Evolutionary conservation across 2,113 vertebrate species (phyloP).

Genomic region (Pseudopodoces humilis): DNA sequence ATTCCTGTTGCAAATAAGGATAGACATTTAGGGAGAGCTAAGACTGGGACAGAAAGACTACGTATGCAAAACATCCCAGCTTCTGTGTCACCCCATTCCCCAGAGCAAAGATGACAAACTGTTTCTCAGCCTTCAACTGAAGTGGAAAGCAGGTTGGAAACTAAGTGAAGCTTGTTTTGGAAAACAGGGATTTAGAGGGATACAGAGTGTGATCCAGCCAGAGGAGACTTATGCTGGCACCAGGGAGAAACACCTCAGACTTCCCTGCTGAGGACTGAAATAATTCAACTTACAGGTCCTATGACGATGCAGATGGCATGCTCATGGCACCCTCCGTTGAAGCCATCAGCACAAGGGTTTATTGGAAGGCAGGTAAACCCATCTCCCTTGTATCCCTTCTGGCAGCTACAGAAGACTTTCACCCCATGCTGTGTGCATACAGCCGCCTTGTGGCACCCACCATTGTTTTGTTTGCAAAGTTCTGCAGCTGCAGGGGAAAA

Average conservation of each 20-base stretch:
- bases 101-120: neutral
- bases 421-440: constrained; percentile 81
- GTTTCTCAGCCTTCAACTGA: neutral
- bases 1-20: neutral
- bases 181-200: neutral
- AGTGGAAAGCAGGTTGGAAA: neutral
- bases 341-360: constrained; percentile 79
- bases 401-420: constrained; percentile 84
- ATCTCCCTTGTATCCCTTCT: constrained; percentile 83
- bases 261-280: neutral
- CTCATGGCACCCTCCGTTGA: constrained; percentile 88
- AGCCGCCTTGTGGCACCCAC: constrained; percentile 83
- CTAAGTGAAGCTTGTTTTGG: neutral
- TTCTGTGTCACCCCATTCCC: neutral
- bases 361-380: constrained; percentile 81
- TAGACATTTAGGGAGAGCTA: neutral
- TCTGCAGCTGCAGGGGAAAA: constrained; percentile 73
- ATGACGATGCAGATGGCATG: constrained; percentile 88
- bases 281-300: constrained; percentile 79
- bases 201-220: neutral
- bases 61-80: accelerated
- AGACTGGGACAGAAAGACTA: neutral
- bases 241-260: neutral
- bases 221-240: neutral
- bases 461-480: constrained; percentile 85